phyloP scores from a whole-genome alignment of 2,888 invertebrate species.

The Taphrorychus bicolor region DNA sequence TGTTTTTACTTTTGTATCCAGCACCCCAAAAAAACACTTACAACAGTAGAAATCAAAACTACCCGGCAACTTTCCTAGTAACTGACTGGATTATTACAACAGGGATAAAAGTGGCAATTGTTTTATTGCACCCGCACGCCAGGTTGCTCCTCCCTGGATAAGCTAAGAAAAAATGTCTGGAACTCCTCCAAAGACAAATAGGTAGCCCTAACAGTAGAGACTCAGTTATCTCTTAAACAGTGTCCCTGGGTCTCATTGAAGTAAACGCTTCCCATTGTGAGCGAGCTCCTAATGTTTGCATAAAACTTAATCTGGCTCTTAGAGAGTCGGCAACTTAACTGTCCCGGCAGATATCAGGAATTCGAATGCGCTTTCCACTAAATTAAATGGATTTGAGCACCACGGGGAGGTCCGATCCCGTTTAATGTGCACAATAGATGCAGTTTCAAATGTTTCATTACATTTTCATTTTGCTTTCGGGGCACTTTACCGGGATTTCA shows the following conservation, averaged over 20 bases:
- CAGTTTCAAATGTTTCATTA: slow-evolving; percentile 17
- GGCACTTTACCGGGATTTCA: no score
- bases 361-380: slow-evolving; percentile 19
- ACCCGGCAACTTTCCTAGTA: no score
- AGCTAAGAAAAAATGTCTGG: no score
- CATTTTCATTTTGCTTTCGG: no score
- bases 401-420: neutral
- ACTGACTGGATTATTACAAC: no score
- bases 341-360: slow-evolving; percentile 13
- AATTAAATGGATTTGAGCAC: slow-evolving; percentile 17
- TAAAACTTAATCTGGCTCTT: slow-evolving; percentile 9
- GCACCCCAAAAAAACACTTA: no score
- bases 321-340: slow-evolving; percentile 6
- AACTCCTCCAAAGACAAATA: no score
- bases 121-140: no score
- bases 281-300: neutral
- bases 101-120: no score
- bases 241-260: neutral
- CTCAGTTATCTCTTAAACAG: neutral
- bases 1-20: no score
- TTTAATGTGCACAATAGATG: slow-evolving; percentile 12
- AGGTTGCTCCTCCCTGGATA: no score
- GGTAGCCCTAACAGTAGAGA: neutral
- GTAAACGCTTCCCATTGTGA: neutral
- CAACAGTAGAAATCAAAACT: no score